Evolutionary conservation across 1,140 invertebrate species (phyloP), one percentile per base, ranked within the genome.

Genomic region (Psix sp.): DNA sequence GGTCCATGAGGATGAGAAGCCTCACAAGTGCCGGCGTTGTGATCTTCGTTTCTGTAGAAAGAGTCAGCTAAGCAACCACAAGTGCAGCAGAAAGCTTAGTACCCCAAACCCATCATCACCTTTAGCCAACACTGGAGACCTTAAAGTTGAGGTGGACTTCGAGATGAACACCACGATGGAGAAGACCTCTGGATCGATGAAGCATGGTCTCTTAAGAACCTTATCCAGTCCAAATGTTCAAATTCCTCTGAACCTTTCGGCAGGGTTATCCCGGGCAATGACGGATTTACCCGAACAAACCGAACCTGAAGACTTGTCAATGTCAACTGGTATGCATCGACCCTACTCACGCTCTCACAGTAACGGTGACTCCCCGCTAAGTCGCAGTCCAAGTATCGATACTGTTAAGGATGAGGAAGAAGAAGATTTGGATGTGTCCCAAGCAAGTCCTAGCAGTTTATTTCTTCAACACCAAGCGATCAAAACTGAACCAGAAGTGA

Each of bases 1-100:
- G 16, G 94, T 96, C 29, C 96, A 97, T 85, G 94, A 94, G 63
- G 94, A 94, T 6, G 94, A 96, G 83, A 96, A 96, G 70, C 95
- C 95, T 0, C 96, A 95, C 82, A 90, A 90, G 33, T 97, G 95
- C 82, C 89, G 91, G 0, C 86, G 89, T 5, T 97, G 95, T 79
- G 89, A 90, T 5, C 91, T 92, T 43, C 88, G 92, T 36, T 97
- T 96, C 84, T 88, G 94, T 2, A 85, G 95, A 62, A 90, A 94
- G 80, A 94, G 96, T 80, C 95, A 96, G 76, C 88, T 96, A 2
- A 89, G 94, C 71, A 92, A 95, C 73, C 95, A 97, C 86, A 95
- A 95, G 78, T 96, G 95, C 80, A 89, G 89, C 26, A 89, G 89
- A 5, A 82, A 81, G 4, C 46, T 67, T 3, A 35, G 10, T 11